Percentiles rank a stretch among this genome's conserved stretches.
These are phyloP conservation scores for Micromussa lordhowensis DNA, from an alignment of 92 coral and sea anemone genomes.

Conservation along the genomic window DNA sequence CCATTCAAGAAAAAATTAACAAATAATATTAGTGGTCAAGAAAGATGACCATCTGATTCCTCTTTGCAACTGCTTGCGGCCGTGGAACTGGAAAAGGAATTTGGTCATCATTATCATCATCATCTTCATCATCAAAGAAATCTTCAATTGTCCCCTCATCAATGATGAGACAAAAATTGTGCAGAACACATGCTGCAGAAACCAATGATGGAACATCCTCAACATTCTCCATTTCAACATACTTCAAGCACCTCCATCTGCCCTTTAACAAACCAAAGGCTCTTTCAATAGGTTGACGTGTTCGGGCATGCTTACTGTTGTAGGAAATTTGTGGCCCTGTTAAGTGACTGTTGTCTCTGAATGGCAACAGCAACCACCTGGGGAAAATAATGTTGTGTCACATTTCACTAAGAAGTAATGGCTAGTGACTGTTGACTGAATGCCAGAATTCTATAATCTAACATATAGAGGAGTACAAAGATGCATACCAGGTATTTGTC, in stretches of 20 bases:
- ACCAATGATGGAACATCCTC: conserved; percentile 35
- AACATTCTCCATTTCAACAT: conserved; percentile 44
- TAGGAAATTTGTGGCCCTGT: background rate
- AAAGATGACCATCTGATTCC: conserved; percentile 34
- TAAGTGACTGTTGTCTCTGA: background rate
- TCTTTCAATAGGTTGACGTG: conserved; percentile 48
- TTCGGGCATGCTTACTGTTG: conserved; percentile 7
- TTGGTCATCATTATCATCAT: conserved; percentile 38
- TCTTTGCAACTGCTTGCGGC: conserved; percentile 43
- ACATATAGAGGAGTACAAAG: too few relatives aligned
- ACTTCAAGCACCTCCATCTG: conserved; percentile 48
- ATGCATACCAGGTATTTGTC: too few relatives aligned
- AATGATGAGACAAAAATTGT: conserved; percentile 52
- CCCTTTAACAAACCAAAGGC: conserved; percentile 63
- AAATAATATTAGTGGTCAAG: background rate
- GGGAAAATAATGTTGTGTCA: too few relatives aligned
- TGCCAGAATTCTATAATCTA: too few relatives aligned
- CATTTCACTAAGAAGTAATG: too few relatives aligned
- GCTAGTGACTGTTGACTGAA: too few relatives aligned
- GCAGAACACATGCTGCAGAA: conserved; percentile 63
- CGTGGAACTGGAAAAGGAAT: background rate
- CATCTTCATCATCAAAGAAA: conserved; percentile 42
- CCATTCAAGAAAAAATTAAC: background rate
- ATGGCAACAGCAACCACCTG: background rate
- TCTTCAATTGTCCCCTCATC: conserved; percentile 50